Evolutionary conservation across 2,113 vertebrate genomes (phyloP).

Genomic region (Alaudala cheleensis): DNA sequence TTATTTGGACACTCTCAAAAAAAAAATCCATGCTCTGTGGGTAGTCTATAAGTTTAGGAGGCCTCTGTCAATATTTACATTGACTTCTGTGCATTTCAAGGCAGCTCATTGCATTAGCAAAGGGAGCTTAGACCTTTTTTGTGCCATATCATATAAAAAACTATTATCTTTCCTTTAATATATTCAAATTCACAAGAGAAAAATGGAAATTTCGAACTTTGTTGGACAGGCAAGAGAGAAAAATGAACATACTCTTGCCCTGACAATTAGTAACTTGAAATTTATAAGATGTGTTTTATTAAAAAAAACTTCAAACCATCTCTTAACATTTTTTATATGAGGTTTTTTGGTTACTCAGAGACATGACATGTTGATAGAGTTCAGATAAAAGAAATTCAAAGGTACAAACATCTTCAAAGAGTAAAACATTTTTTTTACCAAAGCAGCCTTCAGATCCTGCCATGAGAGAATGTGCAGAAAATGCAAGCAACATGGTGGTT

Average conservation of each 20-base stretch:
- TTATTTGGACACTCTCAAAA: constrained; percentile 23
- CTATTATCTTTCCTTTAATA: not conserved
- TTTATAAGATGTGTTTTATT: not conserved
- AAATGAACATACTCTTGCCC: not conserved
- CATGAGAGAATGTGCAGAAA: not conserved
- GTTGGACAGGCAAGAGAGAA: not conserved
- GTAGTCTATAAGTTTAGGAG: constrained; percentile 28
- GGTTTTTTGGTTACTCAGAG: not conserved
- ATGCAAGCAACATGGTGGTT: not conserved
- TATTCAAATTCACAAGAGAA: not conserved
- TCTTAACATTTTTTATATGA: not conserved
- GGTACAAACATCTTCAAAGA: not conserved
- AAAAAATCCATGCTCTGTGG: constrained; percentile 12
- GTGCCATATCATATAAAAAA: not conserved
- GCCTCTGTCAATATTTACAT: not conserved
- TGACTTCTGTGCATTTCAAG: constrained; percentile 9
- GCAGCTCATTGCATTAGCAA: not conserved
- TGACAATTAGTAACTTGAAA: not conserved
- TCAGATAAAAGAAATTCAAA: not conserved
- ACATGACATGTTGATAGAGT: not conserved
- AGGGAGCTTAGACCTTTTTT: not conserved
- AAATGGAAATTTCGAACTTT: not conserved
- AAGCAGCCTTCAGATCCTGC: not conserved
- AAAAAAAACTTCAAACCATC: not conserved
- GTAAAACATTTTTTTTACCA: not conserved